These are phyloP conservation scores for Poecilia velifera DNA, from an alignment of 2,797 vertebrate species.

Conservation along the genomic window DNA sequence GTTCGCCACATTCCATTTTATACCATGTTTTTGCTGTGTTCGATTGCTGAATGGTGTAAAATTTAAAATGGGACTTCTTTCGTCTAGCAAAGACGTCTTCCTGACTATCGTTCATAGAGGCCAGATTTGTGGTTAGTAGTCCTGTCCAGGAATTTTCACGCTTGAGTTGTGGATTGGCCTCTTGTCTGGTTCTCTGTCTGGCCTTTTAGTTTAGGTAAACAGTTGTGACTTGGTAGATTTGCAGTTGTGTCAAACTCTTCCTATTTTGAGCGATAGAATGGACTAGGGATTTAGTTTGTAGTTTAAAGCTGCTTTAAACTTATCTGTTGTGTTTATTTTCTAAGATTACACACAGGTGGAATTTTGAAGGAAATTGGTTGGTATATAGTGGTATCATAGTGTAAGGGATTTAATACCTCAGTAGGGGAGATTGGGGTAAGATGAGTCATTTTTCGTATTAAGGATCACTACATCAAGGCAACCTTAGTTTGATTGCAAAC, in stretches of 20 bases:
- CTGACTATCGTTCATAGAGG: background rate
- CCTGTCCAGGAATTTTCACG: background rate
- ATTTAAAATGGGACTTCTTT: background rate
- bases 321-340: background rate
- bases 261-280: background rate
- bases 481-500: too few species aligned
- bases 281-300: background rate
- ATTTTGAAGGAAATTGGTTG: background rate
- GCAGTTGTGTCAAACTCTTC: background rate
- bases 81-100: background rate
- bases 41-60: background rate
- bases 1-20: background rate
- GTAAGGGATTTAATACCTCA: background rate
- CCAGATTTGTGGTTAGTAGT: background rate
- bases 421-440: too few species aligned
- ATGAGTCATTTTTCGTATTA: too few species aligned
- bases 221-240: background rate
- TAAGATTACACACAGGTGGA: background rate
- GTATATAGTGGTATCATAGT: background rate
- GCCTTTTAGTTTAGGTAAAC: background rate
- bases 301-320: background rate
- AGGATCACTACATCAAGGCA: too few species aligned
- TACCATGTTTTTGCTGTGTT: background rate
- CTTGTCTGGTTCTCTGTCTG: background rate
- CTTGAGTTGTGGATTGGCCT: background rate